These are phyloP conservation scores for Rhodophaea formosa DNA, from an alignment of 2,888 invertebrate genomes.

Conservation along the genomic window DNA sequence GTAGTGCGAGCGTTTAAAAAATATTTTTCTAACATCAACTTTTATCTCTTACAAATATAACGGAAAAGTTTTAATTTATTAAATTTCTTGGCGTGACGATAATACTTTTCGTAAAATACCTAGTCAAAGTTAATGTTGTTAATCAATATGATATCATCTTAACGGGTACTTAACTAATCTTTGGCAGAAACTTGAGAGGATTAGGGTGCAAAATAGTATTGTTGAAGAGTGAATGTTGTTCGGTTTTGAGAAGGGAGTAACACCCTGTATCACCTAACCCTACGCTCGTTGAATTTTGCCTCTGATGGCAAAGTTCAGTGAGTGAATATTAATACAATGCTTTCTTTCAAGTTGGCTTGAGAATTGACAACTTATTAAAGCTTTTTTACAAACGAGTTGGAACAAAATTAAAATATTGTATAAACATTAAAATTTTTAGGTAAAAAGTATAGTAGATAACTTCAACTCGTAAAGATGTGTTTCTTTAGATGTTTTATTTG, in stretches of 20 bases:
- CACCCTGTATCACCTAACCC: constrained; percentile 62
- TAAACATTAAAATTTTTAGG: no score
- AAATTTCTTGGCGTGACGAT: no score
- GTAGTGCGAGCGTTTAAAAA: no score
- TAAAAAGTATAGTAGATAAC: no score
- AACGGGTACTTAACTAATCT: neutral
- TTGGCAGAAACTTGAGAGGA: neutral
- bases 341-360: constrained; percentile 16
- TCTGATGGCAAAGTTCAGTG: constrained; percentile 31
- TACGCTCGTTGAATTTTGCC: constrained; percentile 37
- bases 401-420: no score
- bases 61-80: no score
- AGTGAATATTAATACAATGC: constrained; percentile 32
- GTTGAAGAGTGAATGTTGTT: neutral
- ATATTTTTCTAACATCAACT: no score
- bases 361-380: neutral
- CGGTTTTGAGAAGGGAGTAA: constrained; percentile 51
- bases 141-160: neutral
- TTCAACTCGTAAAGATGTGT: no score
- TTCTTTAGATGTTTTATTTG: no score
- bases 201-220: neutral
- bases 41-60: no score
- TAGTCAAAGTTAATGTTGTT: neutral
- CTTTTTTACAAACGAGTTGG: neutral
- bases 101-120: no score